These are phyloP conservation scores for Apus apus DNA, from an alignment of 2,113 vertebrate species.

Conservation along the genomic window DNA sequence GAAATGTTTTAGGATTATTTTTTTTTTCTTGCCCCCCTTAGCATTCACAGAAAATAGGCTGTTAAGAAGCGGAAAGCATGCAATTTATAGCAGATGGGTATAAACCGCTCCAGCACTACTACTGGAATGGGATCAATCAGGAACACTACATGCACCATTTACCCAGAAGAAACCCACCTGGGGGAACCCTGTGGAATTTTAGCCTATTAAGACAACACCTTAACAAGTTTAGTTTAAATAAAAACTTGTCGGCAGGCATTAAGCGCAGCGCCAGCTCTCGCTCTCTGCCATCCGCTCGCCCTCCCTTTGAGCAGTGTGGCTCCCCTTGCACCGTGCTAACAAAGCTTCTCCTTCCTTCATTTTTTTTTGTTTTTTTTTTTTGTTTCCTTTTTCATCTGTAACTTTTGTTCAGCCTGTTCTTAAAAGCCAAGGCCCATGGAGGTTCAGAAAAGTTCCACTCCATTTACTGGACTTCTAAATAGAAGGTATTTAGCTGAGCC, in stretches of 20 bases:
- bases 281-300: neutral
- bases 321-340: neutral
- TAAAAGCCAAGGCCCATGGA: neutral
- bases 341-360: neutral
- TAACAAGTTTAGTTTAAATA: slow-evolving; percentile 72
- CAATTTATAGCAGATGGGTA: slow-evolving; percentile 70
- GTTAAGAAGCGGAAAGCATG: slow-evolving; percentile 71
- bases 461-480: slow-evolving; percentile 59
- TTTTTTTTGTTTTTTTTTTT: neutral
- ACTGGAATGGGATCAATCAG: slow-evolving; percentile 69
- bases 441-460: slow-evolving; percentile 46
- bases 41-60: slow-evolving; percentile 64
- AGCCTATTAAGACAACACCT: slow-evolving; percentile 76
- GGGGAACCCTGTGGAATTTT: slow-evolving; percentile 51
- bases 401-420: slow-evolving; percentile 35
- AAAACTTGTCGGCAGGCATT: slow-evolving; percentile 66
- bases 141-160: slow-evolving; percentile 70
- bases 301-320: neutral
- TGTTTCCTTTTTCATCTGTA: neutral
- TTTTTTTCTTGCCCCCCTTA: neutral
- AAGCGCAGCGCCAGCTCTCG: neutral
- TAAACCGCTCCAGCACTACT: slow-evolving; percentile 53
- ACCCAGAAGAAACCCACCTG: slow-evolving; percentile 71
- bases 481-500: slow-evolving; percentile 22
- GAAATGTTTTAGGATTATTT: slow-evolving; percentile 39